Evolutionary conservation across 1,140 invertebrate genomes (phyloP).

Genomic region (Hylyphantes graminicola): DNA sequence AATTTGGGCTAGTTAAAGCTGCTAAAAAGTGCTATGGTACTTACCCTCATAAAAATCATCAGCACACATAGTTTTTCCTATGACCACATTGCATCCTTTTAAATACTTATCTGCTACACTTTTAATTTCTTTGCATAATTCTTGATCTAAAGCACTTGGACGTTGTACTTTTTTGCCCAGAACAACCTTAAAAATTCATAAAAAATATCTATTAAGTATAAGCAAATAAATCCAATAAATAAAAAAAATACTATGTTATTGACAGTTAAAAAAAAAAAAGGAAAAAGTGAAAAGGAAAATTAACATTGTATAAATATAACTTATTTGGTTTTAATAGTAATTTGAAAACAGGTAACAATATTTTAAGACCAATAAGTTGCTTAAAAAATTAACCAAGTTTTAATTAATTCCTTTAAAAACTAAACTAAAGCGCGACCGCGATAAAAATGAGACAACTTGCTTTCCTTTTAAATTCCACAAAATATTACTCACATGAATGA

Average conservation of each 20-base stretch:
- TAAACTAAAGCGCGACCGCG: no score
- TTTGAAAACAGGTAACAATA: no score
- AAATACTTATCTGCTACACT: slow-evolving; percentile 74
- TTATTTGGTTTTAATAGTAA: no score
- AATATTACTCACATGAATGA: no score
- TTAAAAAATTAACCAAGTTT: no score
- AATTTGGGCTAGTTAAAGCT: no score
- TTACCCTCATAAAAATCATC: slow-evolving; percentile 97
- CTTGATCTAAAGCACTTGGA: slow-evolving; percentile 83
- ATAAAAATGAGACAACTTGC: no score
- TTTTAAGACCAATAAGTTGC: no score
- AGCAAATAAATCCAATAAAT: background rate
- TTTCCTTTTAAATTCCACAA: no score
- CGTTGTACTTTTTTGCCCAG: slow-evolving; percentile 86
- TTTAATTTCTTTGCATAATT: slow-evolving; percentile 82
- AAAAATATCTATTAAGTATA: background rate
- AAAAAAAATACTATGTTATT: background rate
- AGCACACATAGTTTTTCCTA: slow-evolving; percentile 94
- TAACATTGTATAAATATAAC: no score
- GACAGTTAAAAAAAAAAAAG: background rate
- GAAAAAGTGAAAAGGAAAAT: background rate
- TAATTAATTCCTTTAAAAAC: no score
- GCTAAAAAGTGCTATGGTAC: no score
- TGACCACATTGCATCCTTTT: slow-evolving; percentile 79
- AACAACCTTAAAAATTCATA: slow-evolving; percentile 77